Conservation (phyloP, 37 sponge, comb jelly and placozoan species). For the Haliclona indistincta region DNA sequence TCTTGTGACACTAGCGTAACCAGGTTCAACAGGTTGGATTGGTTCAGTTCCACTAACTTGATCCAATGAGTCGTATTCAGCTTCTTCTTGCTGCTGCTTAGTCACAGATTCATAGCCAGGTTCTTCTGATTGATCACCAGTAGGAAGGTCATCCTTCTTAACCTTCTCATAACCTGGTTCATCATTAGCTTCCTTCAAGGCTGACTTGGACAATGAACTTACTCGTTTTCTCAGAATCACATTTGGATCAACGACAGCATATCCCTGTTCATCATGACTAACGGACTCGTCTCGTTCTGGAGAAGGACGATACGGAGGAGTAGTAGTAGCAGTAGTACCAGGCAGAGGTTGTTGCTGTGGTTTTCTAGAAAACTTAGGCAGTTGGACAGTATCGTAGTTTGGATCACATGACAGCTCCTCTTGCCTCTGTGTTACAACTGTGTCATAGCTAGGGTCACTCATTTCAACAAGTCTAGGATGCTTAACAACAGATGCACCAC, state of each 20-base stretch:
- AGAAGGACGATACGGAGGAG: too few relatives aligned
- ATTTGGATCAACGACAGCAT: conserved; percentile 58
- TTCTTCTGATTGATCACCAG: not conserved
- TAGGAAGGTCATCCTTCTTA: not conserved
- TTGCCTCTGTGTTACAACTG: not conserved
- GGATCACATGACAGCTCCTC: conserved; percentile 52
- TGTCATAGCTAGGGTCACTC: conserved; percentile 13
- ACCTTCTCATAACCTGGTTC: conserved; percentile 54
- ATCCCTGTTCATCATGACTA: conserved; percentile 46
- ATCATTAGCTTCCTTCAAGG: not conserved
- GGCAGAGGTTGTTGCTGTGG: not conserved
- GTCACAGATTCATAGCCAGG: conserved; percentile 13
- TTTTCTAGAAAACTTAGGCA: not conserved
- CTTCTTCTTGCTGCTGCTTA: not conserved
- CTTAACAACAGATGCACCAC: not conserved
- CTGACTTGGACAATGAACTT: not conserved
- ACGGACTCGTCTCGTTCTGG: not conserved
- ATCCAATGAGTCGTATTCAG: too few relatives aligned
- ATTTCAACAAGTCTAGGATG: not conserved
- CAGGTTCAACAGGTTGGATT: too few relatives aligned
- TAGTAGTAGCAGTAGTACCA: not conserved
- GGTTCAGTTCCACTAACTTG: too few relatives aligned
- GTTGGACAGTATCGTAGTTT: conserved; percentile 62
- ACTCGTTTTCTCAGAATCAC: conserved; percentile 59
- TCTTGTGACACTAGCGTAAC: too few relatives aligned